A percentile compares a stretch with the other conserved stretches of the same genome.
phyloP scores from a whole-genome alignment of 2,113 vertebrate species.

The Pelvicachromis taeniatus region DNA sequence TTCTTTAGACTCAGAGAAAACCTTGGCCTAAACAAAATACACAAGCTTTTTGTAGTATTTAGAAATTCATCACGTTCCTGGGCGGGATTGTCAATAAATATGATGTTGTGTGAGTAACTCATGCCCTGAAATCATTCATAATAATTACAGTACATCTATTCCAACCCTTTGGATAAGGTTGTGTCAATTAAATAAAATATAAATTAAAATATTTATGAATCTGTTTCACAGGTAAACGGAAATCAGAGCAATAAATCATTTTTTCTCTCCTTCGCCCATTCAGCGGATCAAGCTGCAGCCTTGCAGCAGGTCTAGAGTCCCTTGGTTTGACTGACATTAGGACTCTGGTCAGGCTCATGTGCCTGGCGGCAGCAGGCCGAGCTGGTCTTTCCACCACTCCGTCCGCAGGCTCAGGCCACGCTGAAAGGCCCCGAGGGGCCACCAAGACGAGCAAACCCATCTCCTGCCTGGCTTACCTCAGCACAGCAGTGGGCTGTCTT shows the following conservation, averaged over 20 bases:
- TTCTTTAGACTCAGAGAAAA: not conserved
- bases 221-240: not conserved
- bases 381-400: constrained; percentile 91
- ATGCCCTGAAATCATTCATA: not conserved
- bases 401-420: constrained; percentile 36
- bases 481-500: constrained; percentile 94
- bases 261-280: not conserved
- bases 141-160: not conserved
- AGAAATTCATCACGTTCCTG: not conserved
- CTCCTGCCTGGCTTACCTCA: constrained; percentile 94
- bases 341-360: constrained; percentile 94
- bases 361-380: constrained; percentile 90
- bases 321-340: constrained; percentile 93
- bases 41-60: not conserved
- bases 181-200: accelerated
- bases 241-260: not conserved
- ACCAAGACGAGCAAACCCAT: constrained; percentile 92
- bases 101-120: not conserved
- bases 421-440: constrained; percentile 82
- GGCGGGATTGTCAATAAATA: not conserved
- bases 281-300: constrained; percentile 96
- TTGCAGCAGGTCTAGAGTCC: constrained; percentile 97
- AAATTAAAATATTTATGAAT: not conserved
- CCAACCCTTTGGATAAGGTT: not conserved
- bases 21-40: not conserved